These are phyloP conservation scores for Chloroceryle aenea DNA, from an alignment of 2,113 vertebrate species.

Conservation along the genomic window DNA sequence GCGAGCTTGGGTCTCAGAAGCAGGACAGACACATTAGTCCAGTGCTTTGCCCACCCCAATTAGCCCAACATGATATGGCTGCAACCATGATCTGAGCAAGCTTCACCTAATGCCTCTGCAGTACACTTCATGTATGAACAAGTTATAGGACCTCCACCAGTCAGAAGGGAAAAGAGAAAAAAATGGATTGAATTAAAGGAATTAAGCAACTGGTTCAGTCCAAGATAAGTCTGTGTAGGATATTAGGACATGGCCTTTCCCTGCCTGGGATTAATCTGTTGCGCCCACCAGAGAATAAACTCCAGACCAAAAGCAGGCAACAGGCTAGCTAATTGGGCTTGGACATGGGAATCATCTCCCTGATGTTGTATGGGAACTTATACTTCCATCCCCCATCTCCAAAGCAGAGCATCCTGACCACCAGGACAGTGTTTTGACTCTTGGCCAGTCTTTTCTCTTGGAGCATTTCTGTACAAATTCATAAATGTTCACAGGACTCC, in stretches of 20 bases:
- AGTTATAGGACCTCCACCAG: neutral
- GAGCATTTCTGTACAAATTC: neutral
- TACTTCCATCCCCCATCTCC: neutral
- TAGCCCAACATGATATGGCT: neutral
- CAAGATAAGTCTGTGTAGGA: neutral
- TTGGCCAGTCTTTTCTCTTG: neutral
- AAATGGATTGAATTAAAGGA: neutral
- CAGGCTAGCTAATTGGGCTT: neutral
- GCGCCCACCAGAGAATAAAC: neutral
- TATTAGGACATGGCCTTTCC: neutral
- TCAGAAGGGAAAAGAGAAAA: neutral
- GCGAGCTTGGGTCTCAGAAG: accelerated
- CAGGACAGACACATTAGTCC: neutral
- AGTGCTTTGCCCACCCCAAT: neutral
- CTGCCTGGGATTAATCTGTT: neutral
- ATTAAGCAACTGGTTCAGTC: neutral
- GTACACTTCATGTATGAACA: neutral
- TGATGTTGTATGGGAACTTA: neutral
- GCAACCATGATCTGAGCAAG: neutral
- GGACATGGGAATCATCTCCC: neutral
- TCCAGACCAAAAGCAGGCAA: neutral
- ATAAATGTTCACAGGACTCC: neutral
- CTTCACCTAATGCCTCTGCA: neutral
- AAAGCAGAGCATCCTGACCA: neutral
- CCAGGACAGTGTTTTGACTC: neutral